Percentiles rank a stretch among this genome's conserved stretches.
Conservation (phyloP, 2,797 vertebrate species). For the Xiphorhynchus erythropygius region DNA sequence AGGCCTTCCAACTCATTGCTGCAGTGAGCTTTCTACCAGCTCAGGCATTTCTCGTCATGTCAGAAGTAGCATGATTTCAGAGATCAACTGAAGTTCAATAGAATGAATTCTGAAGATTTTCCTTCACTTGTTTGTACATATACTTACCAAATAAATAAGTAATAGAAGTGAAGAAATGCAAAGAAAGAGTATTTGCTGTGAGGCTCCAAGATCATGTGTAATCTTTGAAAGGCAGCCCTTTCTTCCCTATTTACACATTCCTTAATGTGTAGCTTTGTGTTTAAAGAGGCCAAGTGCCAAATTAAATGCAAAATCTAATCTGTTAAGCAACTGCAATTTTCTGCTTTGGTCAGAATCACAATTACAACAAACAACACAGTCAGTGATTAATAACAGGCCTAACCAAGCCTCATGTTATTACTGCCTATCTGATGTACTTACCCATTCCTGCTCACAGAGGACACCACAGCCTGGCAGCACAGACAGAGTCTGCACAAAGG, state of each 20-base stretch:
- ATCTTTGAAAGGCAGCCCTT: neutral
- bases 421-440: neutral
- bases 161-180: neutral
- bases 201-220: neutral
- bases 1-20: neutral
- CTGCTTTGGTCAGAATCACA: conserved; percentile 11
- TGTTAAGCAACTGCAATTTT: conserved; percentile 1
- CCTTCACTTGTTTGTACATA: neutral
- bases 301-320: conserved; percentile 32
- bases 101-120: neutral
- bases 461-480: neutral
- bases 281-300: neutral
- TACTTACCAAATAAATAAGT: neutral
- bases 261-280: neutral
- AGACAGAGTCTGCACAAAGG: neutral
- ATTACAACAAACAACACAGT: neutral
- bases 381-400: neutral
- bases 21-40: neutral
- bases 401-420: neutral
- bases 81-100: neutral
- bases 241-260: neutral
- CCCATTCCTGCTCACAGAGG: neutral
- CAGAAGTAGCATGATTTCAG: neutral
- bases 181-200: neutral
- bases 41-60: neutral